Evolutionary conservation across 30 jellyfish, hydroid and myxozoan genomes (phyloP).

Genomic region (Aurelia sp.): DNA sequence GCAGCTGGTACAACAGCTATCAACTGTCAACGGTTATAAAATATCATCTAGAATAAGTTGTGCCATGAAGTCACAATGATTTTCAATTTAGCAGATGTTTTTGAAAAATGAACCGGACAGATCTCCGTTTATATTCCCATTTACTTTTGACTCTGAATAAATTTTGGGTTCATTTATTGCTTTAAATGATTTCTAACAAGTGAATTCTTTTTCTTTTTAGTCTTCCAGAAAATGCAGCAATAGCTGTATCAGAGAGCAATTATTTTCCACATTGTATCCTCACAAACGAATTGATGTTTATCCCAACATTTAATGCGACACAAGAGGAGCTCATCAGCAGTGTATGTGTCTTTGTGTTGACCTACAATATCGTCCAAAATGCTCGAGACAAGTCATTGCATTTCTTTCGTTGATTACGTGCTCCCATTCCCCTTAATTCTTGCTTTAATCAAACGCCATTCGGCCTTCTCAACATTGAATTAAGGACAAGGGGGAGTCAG

Average conservation of each 20-base stretch:
- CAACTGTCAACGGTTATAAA: too few relatives aligned
- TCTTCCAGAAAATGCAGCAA: slow-evolving; percentile 38
- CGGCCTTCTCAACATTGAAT: too few relatives aligned
- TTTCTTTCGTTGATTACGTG: too few relatives aligned
- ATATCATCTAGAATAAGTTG: too few relatives aligned
- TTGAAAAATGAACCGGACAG: background rate
- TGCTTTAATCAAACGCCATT: too few relatives aligned
- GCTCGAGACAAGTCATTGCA: too few relatives aligned
- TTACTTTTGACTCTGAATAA: background rate
- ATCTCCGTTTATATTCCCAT: background rate
- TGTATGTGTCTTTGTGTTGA: slow-evolving; percentile 46
- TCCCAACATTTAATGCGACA: slow-evolving; percentile 69
- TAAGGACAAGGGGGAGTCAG: too few relatives aligned
- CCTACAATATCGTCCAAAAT: too few relatives aligned
- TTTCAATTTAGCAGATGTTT: background rate
- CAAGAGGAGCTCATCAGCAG: slow-evolving; percentile 86
- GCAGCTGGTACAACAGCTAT: too few relatives aligned
- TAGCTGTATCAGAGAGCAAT: slow-evolving; percentile 42
- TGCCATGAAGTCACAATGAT: too few relatives aligned
- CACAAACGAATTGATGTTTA: slow-evolving; percentile 30
- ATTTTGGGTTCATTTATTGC: background rate
- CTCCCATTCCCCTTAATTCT: too few relatives aligned
- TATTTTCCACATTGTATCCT: slow-evolving; percentile 70
- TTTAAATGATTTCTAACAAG: background rate
- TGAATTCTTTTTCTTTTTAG: background rate